phyloP scores from a whole-genome alignment of 2,888 invertebrate genomes.

The Xestobium rufovillosum region DNA sequence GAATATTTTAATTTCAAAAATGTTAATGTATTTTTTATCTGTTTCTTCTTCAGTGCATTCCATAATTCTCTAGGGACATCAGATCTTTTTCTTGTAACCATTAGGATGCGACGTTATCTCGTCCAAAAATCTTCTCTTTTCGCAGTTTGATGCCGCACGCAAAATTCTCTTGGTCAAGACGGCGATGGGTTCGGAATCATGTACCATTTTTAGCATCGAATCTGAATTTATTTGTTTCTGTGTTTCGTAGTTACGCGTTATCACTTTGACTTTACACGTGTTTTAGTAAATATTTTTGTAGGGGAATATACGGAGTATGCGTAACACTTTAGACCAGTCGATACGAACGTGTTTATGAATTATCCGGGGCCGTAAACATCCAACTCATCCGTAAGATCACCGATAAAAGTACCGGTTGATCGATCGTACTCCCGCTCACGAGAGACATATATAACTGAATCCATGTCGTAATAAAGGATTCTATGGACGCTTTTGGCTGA shows the following conservation, averaged over 20 bases:
- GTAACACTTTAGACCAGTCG: slow-evolving; percentile 36
- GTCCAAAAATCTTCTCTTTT: background rate
- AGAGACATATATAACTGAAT: slow-evolving; percentile 32
- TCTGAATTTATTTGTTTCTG: too few species aligned
- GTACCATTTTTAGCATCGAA: too few species aligned
- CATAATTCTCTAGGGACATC: too few species aligned
- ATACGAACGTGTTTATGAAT: slow-evolving; percentile 32
- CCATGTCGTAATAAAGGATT: slow-evolving; percentile 34
- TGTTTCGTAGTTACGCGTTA: too few species aligned
- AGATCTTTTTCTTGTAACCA: background rate
- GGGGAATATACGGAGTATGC: slow-evolving; percentile 26
- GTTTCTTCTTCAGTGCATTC: too few species aligned
- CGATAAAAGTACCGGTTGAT: slow-evolving; percentile 31
- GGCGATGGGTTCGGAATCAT: too few species aligned
- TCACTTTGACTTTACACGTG: too few species aligned
- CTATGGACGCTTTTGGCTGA: slow-evolving; percentile 26
- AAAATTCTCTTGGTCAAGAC: too few species aligned
- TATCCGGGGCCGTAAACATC: slow-evolving; percentile 27
- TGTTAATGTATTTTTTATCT: too few species aligned
- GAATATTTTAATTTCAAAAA: too few species aligned
- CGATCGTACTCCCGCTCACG: slow-evolving; percentile 29
- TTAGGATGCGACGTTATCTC: background rate
- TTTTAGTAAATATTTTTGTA: too few species aligned
- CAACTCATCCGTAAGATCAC: slow-evolving; percentile 37
- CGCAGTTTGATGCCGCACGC: too few species aligned